These are phyloP conservation scores for Colletes gigas DNA, from an alignment of 1,140 invertebrate genomes.

Conservation along the genomic window DNA sequence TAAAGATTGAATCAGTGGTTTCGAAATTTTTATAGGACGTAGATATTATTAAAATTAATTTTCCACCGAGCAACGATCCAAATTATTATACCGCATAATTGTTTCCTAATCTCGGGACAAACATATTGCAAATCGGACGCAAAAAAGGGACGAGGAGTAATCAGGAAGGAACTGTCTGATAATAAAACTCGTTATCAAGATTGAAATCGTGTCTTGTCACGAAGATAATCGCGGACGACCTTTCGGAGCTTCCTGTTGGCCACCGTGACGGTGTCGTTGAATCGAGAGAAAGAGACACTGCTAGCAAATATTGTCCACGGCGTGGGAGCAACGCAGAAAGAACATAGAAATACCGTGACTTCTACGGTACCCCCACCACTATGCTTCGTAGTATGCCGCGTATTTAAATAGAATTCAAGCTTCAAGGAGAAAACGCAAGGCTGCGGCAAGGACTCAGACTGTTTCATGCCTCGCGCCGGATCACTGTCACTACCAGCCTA, in stretches of 20 bases:
- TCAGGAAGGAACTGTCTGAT: neutral
- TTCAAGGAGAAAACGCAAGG: slow-evolving; percentile 70
- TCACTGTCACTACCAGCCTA: slow-evolving; percentile 44
- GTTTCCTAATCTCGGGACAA: no score
- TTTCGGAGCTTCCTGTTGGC: neutral
- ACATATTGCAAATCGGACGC: no score
- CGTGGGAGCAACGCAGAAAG: slow-evolving; percentile 29
- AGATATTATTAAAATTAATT: no score
- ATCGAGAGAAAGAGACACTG: slow-evolving; percentile 6
- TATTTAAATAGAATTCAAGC: slow-evolving; percentile 66
- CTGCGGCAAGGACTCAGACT: slow-evolving; percentile 67
- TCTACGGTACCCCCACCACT: slow-evolving; percentile 1
- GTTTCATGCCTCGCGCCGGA: slow-evolving; percentile 55
- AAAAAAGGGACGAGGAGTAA: neutral
- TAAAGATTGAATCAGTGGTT: no score
- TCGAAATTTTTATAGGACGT: no score
- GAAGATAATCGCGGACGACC: slow-evolving; percentile 1
- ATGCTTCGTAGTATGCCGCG: slow-evolving; percentile 18
- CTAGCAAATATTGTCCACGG: neutral
- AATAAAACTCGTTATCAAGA: neutral
- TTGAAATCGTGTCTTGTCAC: neutral
- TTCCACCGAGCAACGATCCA: no score
- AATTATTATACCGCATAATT: no score
- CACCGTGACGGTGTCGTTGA: neutral
- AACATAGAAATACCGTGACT: slow-evolving; percentile 31